Base-by-base conservation (phyloP, 2,113 vertebrate genomes). In the Turdus rufiventris region DNA sequence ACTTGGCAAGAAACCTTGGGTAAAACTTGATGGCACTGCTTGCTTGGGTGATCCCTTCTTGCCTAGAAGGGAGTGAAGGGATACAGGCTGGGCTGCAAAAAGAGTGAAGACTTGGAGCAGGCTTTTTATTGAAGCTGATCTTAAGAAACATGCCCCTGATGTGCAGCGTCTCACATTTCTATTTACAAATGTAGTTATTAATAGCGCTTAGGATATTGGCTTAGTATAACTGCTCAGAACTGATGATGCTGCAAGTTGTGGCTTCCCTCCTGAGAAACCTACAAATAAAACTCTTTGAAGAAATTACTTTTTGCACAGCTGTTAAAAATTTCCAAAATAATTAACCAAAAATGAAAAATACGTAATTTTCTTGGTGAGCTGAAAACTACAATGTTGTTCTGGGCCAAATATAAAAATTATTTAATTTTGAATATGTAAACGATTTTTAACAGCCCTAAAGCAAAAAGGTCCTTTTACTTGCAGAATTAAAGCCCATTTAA, bases 211-310 rank as follows among this genome's bases (percentile, higher is more conserved):
- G 34, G 58, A 33, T 50, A 57, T 33, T 75, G 34, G 50, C 21
- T 50, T 68, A 86, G 31, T 63, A 66, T 79, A 61, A 53, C 62
- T 65, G 36, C 74, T 79, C 42, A 70, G 56, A 88, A 71, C 42
- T 77, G 85, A 83, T 91, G 91, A 77, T 93, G 53, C 26, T 93
- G 93, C 89, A 94, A 95, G 43, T 80, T 83, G 56, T 88, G n/a
- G 63, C 48, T 96, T 94, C 71, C 78, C 50, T 76, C 58, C 71
- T 40, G 34, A 85, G 29, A 85, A 82, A 75, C 33, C 53, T 58
- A 53, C 36, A 83, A 62, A 47, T 9, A n/a, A 53, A 73, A 34
- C 42, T 88, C 23, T 42, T 21, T 48, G 62, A 72, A 93, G 45
- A 89, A 88, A 73, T 0, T 0, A 45, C 31, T 85, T 85, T 53